These are phyloP conservation scores for Hippoglossus stenolepis DNA, from an alignment of 2,113 vertebrate species.

Conservation along the genomic window DNA sequence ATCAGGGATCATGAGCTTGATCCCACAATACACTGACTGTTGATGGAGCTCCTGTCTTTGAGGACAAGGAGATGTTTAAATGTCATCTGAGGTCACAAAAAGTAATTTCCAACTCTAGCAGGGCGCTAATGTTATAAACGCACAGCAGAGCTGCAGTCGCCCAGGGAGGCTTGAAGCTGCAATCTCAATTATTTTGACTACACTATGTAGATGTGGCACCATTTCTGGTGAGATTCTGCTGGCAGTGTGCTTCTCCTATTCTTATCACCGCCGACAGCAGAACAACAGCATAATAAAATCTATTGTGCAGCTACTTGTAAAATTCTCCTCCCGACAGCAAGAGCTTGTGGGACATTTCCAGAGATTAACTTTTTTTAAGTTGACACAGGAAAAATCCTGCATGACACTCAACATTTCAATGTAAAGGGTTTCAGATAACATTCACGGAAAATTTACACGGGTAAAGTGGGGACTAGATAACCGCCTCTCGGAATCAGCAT, in stretches of 20 bases:
- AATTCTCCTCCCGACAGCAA: conserved; percentile 48
- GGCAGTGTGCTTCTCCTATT: conserved; percentile 55
- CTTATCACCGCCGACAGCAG: conserved; percentile 62
- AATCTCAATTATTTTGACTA: conserved; percentile 55
- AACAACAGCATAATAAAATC: conserved; percentile 62
- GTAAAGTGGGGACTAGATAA: conserved; percentile 34
- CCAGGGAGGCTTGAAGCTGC: conserved; percentile 25
- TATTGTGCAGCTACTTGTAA: conserved; percentile 67
- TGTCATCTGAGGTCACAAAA: background rate
- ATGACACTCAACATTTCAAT: conserved; percentile 27
- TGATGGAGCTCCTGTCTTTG: background rate
- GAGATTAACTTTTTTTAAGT: conserved; percentile 42
- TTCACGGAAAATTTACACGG: conserved; percentile 36
- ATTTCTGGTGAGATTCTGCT: conserved; percentile 49
- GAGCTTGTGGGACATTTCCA: conserved; percentile 44
- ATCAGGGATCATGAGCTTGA: background rate
- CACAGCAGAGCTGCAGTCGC: conserved; percentile 15
- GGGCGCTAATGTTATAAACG: conserved; percentile 3
- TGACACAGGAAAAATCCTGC: conserved; percentile 16
- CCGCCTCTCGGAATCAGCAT: conserved; percentile 23
- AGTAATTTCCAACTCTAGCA: background rate
- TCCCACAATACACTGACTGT: background rate
- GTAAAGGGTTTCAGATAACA: conserved; percentile 28
- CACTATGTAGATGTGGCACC: conserved; percentile 42
- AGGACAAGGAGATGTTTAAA: background rate